Evolutionary conservation across 2,113 vertebrate species (phyloP), one percentile per base, ranked within the genome.

Genomic region (Prietella phreatophila): DNA sequence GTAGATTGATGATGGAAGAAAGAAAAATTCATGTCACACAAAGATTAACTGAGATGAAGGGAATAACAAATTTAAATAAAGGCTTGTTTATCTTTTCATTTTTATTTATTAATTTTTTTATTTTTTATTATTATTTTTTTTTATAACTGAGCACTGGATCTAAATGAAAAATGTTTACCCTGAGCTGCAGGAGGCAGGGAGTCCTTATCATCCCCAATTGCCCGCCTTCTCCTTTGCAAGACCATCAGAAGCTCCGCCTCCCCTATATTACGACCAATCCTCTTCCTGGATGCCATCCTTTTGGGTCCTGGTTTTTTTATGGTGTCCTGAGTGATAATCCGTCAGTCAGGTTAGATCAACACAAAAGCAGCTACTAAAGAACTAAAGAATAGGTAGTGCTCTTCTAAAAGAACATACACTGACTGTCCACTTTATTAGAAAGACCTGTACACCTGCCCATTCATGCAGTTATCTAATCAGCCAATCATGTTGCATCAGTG

Each of bases 171-270:
- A 56, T 11, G 9, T 53, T 2, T 91, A 94, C 94, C 94, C 13
- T 91, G 89, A 67, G 87, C 7, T 56, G 73, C 17, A 20, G 71
- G 1, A 0, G 27, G 0, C 5, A 10, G 1, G 3, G 17, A 22
- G 1, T 90, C 90, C 80, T 65, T 85, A 33, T 89, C 84, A 1
- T 94, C 94, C 25, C 88, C 94, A 82, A 95, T 95, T 56, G 84
- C 93, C n/a, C 82, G 90, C 30, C 96, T 96, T 47, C 96, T 94
- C 39, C 94, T 95, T 90, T 94, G 95, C 79, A 97, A 93, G 33
- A 96, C 93, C 85, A 87, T 69, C 87, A 93, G 92, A 27, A 97
- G 94, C 93, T 97, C 96, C 0, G 79, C 39, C 17, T 95, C 95
- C 0, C 81, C 87, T 0, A 93, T 86, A 7, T 93, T 93, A 22